Conservation (phyloP, 2,888 invertebrate genomes). For the Oxyteleia sp. region DNA sequence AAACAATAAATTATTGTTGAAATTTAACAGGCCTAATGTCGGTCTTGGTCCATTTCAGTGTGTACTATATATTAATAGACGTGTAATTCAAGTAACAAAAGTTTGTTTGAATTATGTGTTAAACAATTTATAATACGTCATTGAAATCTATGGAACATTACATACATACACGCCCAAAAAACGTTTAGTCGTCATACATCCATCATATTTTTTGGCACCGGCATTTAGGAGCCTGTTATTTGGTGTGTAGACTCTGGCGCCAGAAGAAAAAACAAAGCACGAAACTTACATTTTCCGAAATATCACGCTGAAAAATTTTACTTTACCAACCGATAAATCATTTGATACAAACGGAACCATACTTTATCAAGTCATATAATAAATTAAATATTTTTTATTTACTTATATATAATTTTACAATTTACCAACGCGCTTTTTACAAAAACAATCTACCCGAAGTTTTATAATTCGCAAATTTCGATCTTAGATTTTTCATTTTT, state of each 20-base stretch:
- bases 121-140: slow-evolving; percentile 72
- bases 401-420: no score
- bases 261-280: slow-evolving; percentile 53
- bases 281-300: slow-evolving; percentile 52
- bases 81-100: slow-evolving; percentile 70
- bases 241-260: slow-evolving; percentile 55
- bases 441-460: no score
- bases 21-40: slow-evolving; percentile 68
- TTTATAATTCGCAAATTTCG: no score
- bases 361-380: no score
- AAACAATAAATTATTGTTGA: slow-evolving; percentile 69
- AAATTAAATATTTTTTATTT: no score
- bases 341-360: background rate
- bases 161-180: slow-evolving; percentile 69
- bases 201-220: slow-evolving; percentile 68
- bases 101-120: slow-evolving; percentile 67
- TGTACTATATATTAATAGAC: slow-evolving; percentile 64
- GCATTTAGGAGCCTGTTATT: slow-evolving; percentile 53
- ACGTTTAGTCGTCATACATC: slow-evolving; percentile 68
- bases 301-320: slow-evolving; percentile 42
- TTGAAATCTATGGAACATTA: slow-evolving; percentile 71
- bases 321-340: slow-evolving; percentile 19
- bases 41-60: slow-evolving; percentile 66
- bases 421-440: no score
- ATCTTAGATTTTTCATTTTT: no score